Conservation (phyloP, 2,888 invertebrate species). For the Drymonia ruficornis region DNA sequence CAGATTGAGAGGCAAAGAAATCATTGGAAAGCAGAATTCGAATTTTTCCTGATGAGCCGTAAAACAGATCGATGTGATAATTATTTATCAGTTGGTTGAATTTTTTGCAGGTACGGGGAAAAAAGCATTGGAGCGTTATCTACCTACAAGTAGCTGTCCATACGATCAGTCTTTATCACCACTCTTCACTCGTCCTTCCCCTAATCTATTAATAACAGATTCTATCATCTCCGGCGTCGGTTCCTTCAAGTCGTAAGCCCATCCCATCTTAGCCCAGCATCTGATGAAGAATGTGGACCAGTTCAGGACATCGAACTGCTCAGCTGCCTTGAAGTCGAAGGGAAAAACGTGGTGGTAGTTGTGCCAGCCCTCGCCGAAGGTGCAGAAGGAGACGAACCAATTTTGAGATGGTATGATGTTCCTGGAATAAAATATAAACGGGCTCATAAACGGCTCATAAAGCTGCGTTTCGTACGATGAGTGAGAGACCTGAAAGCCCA, state of each 20-base stretch:
- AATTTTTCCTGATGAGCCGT: too few relatives aligned
- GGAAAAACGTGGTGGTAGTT: conserved; percentile 89
- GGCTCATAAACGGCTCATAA: too few relatives aligned
- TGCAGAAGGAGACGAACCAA: conserved; percentile 68
- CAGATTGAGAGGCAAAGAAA: too few relatives aligned
- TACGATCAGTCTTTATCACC: background rate
- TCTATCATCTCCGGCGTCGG: conserved; percentile 14
- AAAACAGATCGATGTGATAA: too few relatives aligned
- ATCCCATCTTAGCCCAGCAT: conserved; percentile 23
- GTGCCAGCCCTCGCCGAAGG: conserved; percentile 86
- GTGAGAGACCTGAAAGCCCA: too few relatives aligned
- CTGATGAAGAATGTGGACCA: conserved; percentile 4
- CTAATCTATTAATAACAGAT: conserved; percentile 11
- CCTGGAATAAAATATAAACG: conserved; percentile 6
- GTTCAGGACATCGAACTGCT: conserved; percentile 53
- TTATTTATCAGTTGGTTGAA: too few relatives aligned
- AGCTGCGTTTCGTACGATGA: too few relatives aligned
- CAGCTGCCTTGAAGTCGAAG: conserved; percentile 75
- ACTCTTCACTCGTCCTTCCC: conserved; percentile 2
- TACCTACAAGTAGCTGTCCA: too few relatives aligned
- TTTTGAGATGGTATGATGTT: conserved; percentile 12
- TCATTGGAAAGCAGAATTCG: too few relatives aligned
- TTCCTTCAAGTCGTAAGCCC: conserved; percentile 30
- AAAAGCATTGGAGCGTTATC: too few relatives aligned
- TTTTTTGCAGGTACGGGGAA: too few relatives aligned